Evolutionary conservation across 1,140 invertebrate genomes (phyloP).

Genomic region (Heliothis virescens): DNA sequence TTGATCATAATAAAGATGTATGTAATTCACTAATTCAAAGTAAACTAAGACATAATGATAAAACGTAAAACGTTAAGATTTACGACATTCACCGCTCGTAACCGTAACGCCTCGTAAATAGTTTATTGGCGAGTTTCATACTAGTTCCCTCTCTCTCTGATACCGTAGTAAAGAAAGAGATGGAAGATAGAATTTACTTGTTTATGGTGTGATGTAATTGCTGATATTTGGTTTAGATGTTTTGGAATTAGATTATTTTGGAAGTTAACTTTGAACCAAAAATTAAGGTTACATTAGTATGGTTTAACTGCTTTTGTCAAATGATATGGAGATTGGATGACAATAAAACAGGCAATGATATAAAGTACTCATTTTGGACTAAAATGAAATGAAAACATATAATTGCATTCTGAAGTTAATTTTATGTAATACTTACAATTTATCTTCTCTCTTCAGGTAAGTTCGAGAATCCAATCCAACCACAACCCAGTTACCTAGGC

Average conservation of each 20-base stretch:
- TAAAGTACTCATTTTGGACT: too few species aligned
- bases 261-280: slow-evolving; percentile 2
- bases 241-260: slow-evolving; percentile 39
- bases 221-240: slow-evolving; percentile 32
- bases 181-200: slow-evolving; percentile 9
- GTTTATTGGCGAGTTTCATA: slow-evolving; percentile 39
- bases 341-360: too few species aligned
- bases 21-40: slow-evolving; percentile 8
- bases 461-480: background rate
- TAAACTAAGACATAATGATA: slow-evolving; percentile 44
- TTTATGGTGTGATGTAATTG: slow-evolving; percentile 47
- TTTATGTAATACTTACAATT: background rate
- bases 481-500: too few species aligned
- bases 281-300: background rate
- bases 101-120: slow-evolving; percentile 49
- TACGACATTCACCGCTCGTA: slow-evolving; percentile 37
- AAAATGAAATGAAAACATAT: too few species aligned
- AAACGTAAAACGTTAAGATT: slow-evolving; percentile 40
- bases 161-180: background rate
- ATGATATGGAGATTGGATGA: too few species aligned
- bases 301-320: background rate
- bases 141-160: background rate
- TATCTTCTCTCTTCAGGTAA: background rate
- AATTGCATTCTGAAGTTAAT: too few species aligned
- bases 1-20: slow-evolving; percentile 4